These are phyloP conservation scores for Heliornis fulica DNA, from an alignment of 2,113 vertebrate species.

Conservation along the genomic window DNA sequence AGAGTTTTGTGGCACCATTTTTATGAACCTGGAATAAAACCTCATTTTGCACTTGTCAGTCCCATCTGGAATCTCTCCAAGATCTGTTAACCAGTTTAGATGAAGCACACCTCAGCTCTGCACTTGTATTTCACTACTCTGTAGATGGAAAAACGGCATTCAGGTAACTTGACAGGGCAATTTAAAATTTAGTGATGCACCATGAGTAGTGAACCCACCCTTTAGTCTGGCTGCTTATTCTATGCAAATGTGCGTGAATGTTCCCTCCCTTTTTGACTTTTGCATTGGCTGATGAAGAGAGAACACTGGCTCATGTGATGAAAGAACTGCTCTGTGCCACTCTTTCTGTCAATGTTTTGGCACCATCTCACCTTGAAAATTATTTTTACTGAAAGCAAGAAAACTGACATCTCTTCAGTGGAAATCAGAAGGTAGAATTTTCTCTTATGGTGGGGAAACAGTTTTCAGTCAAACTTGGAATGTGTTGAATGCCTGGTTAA, in stretches of 20 bases:
- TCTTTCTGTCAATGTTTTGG: not conserved
- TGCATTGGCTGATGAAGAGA: not conserved
- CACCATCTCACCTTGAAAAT: not conserved
- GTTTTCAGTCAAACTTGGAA: not conserved
- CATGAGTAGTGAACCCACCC: accelerated
- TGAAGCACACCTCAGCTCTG: not conserved
- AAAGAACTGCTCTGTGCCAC: not conserved
- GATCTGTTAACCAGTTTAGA: not conserved
- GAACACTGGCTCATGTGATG: not conserved
- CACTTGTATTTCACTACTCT: not conserved
- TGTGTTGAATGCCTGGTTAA: not conserved
- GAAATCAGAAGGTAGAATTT: not conserved
- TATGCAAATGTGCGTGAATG: not conserved
- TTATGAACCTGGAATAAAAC: not conserved
- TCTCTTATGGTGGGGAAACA: not conserved
- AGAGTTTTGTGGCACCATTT: accelerated
- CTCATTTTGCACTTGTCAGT: not conserved
- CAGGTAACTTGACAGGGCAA: not conserved
- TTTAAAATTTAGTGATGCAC: not conserved
- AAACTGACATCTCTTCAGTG: not conserved
- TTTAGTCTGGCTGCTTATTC: not conserved
- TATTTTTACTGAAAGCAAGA: not conserved
- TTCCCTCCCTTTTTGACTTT: not conserved
- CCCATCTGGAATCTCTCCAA: not conserved
- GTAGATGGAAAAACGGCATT: not conserved